Evolutionary conservation across 2,113 vertebrate species (phyloP).

Genomic region (Quiscalus mexicanus): DNA sequence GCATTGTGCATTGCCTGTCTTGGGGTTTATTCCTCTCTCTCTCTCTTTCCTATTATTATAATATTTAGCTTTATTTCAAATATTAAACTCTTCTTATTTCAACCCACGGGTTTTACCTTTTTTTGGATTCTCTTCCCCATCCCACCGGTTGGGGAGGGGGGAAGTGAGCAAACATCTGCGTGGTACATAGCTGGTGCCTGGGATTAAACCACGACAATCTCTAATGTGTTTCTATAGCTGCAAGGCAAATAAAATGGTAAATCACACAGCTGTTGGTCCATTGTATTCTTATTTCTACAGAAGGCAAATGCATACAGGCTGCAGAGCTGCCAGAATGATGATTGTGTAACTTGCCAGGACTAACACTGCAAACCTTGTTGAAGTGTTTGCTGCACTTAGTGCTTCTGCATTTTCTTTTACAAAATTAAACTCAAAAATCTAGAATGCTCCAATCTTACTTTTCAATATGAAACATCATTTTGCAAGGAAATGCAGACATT

Average conservation of each 20-base stretch:
- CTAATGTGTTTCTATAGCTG: not conserved
- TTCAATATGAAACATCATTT: not conserved
- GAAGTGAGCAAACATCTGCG: not conserved
- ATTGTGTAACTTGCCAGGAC: not conserved
- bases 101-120: not conserved
- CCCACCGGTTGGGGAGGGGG: not conserved
- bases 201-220: not conserved
- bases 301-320: not conserved
- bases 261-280: not conserved
- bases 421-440: not conserved
- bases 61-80: not conserved
- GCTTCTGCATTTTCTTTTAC: not conserved
- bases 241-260: not conserved
- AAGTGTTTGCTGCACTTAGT: not conserved
- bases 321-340: not conserved
- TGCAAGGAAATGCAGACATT: not conserved
- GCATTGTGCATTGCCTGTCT: not conserved
- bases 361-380: not conserved
- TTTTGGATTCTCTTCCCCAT: not conserved
- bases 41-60: not conserved
- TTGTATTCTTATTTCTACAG: not conserved
- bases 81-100: not conserved
- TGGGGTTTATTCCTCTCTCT: not conserved
- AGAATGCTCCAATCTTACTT: not conserved
- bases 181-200: not conserved